A percentile compares a stretch with the other conserved stretches of the same genome.
Conservation (phyloP, 2,888 invertebrate species). For the Drosophila monieri region DNA sequence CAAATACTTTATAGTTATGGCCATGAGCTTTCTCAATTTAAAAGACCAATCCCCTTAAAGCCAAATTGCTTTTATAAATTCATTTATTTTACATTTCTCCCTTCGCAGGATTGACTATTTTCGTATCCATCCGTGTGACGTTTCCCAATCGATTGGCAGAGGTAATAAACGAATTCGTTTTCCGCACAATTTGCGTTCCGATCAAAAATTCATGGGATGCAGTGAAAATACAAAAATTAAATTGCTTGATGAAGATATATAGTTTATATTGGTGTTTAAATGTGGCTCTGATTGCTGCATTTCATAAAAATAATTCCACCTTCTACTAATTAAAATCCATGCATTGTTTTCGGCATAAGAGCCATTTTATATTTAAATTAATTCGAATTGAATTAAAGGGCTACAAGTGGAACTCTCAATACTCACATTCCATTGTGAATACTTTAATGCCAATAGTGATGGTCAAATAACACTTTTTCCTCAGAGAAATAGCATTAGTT, state of each 20-base stretch:
- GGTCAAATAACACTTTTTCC: not conserved
- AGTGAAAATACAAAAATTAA: conserved; percentile 16
- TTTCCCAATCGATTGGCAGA: conserved; percentile 31
- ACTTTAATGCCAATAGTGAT: not conserved
- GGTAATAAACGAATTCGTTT: conserved; percentile 37
- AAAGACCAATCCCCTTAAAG: not conserved
- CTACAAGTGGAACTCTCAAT: not conserved
- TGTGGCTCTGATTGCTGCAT: not conserved
- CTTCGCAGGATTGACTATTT: not conserved
- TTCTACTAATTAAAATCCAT: conserved; percentile 14
- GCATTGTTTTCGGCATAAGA: not conserved
- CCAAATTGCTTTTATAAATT: not conserved
- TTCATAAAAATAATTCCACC: conserved; percentile 2
- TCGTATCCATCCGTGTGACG: conserved; percentile 11
- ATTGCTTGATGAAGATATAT: conserved; percentile 19
- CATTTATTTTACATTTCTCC: not conserved
- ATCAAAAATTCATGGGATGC: conserved; percentile 24
- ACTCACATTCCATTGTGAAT: not conserved
- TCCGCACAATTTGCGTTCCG: conserved; percentile 24
- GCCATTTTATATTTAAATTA: not conserved
- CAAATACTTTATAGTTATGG: not conserved
- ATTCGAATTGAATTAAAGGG: not conserved
- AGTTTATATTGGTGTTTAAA: conserved; percentile 11
- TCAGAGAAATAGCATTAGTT: not conserved
- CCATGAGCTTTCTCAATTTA: not conserved